Evolutionary conservation across 2,797 vertebrate genomes (phyloP), one percentile per base, ranked within the genome.

Genomic region (Antennarius maculatus): DNA sequence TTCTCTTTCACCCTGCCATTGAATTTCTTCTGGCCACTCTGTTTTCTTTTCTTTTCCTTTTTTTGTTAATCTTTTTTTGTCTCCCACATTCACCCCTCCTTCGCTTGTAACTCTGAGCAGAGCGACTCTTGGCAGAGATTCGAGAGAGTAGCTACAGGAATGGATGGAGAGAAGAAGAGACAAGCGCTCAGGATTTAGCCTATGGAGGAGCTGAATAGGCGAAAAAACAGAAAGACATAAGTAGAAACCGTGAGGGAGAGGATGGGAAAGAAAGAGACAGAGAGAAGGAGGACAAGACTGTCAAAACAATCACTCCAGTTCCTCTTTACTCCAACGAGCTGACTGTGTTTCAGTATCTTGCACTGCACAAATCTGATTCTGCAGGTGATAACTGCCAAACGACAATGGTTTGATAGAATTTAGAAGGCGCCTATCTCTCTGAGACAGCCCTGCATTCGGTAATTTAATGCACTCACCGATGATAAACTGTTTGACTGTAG

Each of bases 131-230:
- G 79, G 81, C 81, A 82, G 67, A 71, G 65, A 65, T 63, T 82
- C 80, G 72, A 74, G 56, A 37, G 59, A 76, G 79, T 61, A 68
- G 77, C 75, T 77, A 65, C 66, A 81, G 67, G 61, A 75, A 69
- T 71, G 68, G 78, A 84, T 72, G 76, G 57, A 74, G 51, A 74
- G 50, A 72, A 43, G 55, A 53, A 27, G 67, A 53, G 77, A 73
- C 2, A 49, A 58, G 61, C 60, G 61, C 71, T 86, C 63, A 74
- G 77, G 73, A 86, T 82, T 87, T 76, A 78, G 71, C 73, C 77
- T 54, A 79, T 76, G 79, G 82, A 84, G 81, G 73, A 72, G 66
- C 78, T 76, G 82, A 83, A 87, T 68, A 71, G 67, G 60, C 62
- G 28, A 76, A 60, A 79, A 61, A 56, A 58, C 65, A 43, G 56